Evolutionary conservation across 2,888 invertebrate species (phyloP).

Genomic region (Pegoplata infirma): DNA sequence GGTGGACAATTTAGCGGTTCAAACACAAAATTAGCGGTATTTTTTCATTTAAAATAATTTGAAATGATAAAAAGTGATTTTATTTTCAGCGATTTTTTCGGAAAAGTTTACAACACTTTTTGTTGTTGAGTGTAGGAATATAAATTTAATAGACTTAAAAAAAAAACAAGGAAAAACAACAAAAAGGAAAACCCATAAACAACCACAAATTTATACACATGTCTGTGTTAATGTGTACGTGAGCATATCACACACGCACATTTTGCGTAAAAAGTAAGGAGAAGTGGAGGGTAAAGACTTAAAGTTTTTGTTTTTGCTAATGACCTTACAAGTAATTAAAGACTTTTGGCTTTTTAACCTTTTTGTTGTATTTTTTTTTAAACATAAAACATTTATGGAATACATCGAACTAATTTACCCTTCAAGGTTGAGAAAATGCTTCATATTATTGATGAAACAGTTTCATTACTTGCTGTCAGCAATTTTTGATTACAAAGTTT

Average conservation of each 20-base stretch:
- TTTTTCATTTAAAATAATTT: too few relatives aligned
- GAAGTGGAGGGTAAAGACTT: slow-evolving; percentile 3
- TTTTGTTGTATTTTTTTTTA: background rate
- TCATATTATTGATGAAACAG: too few relatives aligned
- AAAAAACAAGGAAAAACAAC: background rate
- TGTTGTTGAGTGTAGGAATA: background rate
- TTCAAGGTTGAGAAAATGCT: too few relatives aligned
- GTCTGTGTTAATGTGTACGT: background rate
- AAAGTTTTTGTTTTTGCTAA: slow-evolving; percentile 33
- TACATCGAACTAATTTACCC: too few relatives aligned
- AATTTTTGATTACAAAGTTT: too few relatives aligned
- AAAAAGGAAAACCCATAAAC: slow-evolving; percentile 11
- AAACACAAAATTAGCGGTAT: too few relatives aligned
- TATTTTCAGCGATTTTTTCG: too few relatives aligned
- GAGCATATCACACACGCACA: background rate
- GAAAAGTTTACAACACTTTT: too few relatives aligned
- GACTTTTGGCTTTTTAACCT: slow-evolving; percentile 19
- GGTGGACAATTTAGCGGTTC: too few relatives aligned
- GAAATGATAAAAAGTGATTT: too few relatives aligned
- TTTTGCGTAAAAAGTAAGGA: background rate
- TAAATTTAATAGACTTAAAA: slow-evolving; percentile 16
- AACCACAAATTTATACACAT: slow-evolving; percentile 13
- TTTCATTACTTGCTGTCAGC: too few relatives aligned
- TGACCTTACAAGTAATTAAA: slow-evolving; percentile 52
- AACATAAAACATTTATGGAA: background rate